phyloP scores from a whole-genome alignment of 2,888 invertebrate genomes.

The Aproaerema taeniolella region DNA sequence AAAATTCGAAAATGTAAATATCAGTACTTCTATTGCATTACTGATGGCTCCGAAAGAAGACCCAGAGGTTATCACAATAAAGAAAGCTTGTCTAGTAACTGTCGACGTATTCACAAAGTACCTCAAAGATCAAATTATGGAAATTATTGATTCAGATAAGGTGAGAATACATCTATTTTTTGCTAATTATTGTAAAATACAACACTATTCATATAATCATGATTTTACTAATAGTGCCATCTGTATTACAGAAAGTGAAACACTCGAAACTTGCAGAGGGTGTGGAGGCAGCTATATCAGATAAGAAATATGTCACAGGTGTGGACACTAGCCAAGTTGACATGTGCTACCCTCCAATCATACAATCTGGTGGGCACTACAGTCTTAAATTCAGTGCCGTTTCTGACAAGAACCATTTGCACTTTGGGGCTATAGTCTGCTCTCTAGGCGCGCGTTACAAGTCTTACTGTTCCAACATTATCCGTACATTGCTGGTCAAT shows the following conservation, averaged over 20 bases:
- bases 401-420: constrained; percentile 94
- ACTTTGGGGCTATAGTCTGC: constrained; percentile 97
- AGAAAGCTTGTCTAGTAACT: constrained; percentile 94
- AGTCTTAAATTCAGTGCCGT: constrained; percentile 97
- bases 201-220: not conserved
- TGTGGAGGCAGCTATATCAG: constrained; percentile 94
- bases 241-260: constrained; percentile 91
- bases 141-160: constrained; percentile 98
- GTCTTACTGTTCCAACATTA: constrained; percentile 98
- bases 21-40: constrained; percentile 89
- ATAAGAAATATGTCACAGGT: constrained; percentile 96
- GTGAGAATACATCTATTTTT: constrained; percentile 46
- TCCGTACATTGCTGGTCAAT: constrained; percentile 96
- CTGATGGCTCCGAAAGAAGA: constrained; percentile 98
- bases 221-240: not conserved
- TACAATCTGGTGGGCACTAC: constrained; percentile 99
- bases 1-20: constrained; percentile 90
- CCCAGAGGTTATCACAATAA: constrained; percentile 90
- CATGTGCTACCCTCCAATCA: constrained; percentile 99
- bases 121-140: constrained; percentile 98
- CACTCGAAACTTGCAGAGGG: constrained; percentile 97
- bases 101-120: constrained; percentile 98
- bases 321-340: constrained; percentile 94
- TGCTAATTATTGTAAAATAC: no score
- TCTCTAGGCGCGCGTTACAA: constrained; percentile 97